Percentiles rank a stretch among this genome's conserved stretches.
Conservation (phyloP, 2,797 vertebrate genomes). For the Chrysocyon brachyurus region DNA sequence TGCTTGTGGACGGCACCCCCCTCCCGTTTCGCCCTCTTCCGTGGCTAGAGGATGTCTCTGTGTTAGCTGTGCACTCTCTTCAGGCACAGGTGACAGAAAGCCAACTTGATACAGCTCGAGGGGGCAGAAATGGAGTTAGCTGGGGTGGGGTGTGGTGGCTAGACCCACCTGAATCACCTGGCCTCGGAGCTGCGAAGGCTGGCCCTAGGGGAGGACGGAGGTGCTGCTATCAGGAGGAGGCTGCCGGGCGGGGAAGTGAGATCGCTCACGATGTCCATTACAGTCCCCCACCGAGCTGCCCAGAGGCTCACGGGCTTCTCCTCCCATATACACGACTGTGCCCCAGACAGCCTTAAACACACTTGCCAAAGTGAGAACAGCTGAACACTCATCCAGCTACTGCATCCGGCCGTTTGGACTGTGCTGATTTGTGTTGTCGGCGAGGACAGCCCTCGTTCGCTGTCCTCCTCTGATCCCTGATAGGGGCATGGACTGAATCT, state of each 20-base stretch:
- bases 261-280: neutral
- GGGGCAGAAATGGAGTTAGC: neutral
- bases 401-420: neutral
- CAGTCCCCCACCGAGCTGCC: neutral
- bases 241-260: neutral
- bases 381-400: no score
- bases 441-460: neutral
- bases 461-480: neutral
- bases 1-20: no score
- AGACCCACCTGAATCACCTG: rapidly evolving
- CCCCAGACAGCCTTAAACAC: neutral
- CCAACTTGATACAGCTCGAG: neutral
- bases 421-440: neutral
- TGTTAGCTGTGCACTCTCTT: neutral
- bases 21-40: neutral
- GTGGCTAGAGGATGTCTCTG: neutral
- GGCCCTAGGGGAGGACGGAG: neutral
- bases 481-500: neutral
- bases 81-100: neutral
- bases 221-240: neutral
- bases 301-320: neutral
- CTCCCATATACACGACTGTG: neutral
- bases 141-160: neutral
- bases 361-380: neutral
- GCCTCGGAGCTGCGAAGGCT: neutral